A percentile compares a stretch with the other conserved stretches of the same genome.
Conservation (phyloP, 2,888 invertebrate species). For the Tribolium freemani region DNA sequence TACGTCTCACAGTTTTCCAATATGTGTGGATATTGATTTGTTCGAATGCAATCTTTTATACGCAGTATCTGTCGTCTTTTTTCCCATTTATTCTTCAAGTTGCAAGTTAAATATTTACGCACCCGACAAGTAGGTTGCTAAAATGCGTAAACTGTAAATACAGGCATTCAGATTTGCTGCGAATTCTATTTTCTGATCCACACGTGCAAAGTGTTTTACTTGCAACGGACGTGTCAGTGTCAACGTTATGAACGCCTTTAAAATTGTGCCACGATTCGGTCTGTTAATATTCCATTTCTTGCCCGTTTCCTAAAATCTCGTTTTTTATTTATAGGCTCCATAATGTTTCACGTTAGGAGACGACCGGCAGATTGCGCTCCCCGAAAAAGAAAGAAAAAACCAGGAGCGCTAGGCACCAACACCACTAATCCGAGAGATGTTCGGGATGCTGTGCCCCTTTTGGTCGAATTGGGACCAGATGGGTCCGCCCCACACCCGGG, state of each 20-base stretch:
- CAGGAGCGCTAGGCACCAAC: conserved; percentile 68
- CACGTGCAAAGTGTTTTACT: conserved; percentile 29
- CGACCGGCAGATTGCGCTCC: conserved; percentile 92
- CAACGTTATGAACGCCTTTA: conserved; percentile 29
- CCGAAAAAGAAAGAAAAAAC: conserved; percentile 88
- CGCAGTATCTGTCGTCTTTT: neutral
- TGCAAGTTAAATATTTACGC: conserved; percentile 20
- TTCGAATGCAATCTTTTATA: conserved; percentile 23
- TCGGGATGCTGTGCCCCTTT: conserved; percentile 76
- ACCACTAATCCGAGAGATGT: conserved; percentile 73
- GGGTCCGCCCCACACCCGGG: conserved; percentile 75
- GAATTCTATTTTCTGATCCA: conserved; percentile 40
- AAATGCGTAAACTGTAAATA: conserved; percentile 25
- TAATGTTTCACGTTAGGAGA: conserved; percentile 97
- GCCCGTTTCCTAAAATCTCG: neutral
- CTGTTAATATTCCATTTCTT: conserved; percentile 11
- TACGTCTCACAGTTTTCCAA: no score
- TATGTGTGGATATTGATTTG: conserved; percentile 24
- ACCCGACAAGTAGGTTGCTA: conserved; percentile 22
- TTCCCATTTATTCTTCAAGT: neutral
- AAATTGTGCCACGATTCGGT: conserved; percentile 41
- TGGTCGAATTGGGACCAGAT: conserved; percentile 87
- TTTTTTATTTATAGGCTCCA: conserved; percentile 77
- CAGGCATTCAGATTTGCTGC: conserved; percentile 15
- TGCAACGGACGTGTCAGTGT: conserved; percentile 29